A percentile compares a stretch with the other conserved stretches of the same genome.
Evolutionary conservation across 1,140 invertebrate species (phyloP).

Genomic region (Littorina saxatilis): DNA sequence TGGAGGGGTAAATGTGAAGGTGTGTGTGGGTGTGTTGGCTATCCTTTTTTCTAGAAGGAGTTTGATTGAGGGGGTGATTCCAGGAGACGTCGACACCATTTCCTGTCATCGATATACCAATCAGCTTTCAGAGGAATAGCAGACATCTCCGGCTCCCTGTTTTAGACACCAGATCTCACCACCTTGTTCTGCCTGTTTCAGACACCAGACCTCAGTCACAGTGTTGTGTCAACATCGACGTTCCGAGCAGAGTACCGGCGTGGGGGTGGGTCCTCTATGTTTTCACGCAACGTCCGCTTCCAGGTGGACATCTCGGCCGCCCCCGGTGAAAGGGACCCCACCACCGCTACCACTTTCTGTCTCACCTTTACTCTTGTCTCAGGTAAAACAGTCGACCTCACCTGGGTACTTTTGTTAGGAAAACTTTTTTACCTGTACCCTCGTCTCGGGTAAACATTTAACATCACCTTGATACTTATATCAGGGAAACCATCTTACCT

Average conservation of each 20-base stretch:
- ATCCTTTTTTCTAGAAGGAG: no score
- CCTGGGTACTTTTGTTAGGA: slow-evolving; percentile 96
- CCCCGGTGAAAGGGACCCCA: slow-evolving; percentile 60
- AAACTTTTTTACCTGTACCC: slow-evolving; percentile 36
- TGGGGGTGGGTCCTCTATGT: slow-evolving; percentile 93
- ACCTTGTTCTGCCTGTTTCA: slow-evolving; percentile 76
- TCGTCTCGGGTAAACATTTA: no score
- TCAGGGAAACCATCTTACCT: no score
- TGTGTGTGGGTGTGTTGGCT: no score
- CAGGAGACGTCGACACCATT: no score
- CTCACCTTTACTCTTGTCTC: slow-evolving; percentile 97
- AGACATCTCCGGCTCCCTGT: no score
- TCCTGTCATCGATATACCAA: no score
- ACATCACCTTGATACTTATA: no score
- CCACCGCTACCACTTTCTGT: slow-evolving; percentile 86
- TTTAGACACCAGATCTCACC: no score
- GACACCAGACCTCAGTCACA: slow-evolving; percentile 99
- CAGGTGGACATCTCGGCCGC: slow-evolving; percentile 84
- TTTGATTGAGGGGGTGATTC: no score
- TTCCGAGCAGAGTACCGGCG: slow-evolving; percentile 98
- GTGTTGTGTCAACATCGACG: slow-evolving; percentile 97
- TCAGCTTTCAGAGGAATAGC: no score
- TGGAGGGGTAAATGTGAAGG: no score
- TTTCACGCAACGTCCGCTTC: slow-evolving; percentile 96
- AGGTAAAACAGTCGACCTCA: slow-evolving; percentile 94